A percentile compares a stretch with the other conserved stretches of the same genome.
Conservation (phyloP, 2,888 invertebrate genomes). For the Pammene aurita region DNA sequence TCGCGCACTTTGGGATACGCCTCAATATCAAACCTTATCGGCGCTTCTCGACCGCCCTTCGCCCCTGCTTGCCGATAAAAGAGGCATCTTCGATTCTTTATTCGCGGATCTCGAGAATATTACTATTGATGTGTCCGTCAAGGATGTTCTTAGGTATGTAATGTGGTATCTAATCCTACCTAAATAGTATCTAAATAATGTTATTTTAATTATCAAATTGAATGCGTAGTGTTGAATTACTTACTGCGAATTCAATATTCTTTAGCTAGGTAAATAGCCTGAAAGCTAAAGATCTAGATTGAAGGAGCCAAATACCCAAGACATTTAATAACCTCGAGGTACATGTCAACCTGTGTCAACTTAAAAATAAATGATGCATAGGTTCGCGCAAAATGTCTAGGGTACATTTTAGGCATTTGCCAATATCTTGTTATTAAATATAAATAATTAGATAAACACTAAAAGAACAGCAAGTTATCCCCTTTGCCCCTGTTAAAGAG, state of each 20-base stretch:
- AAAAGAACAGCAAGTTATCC: too few species aligned
- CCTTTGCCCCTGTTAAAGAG: too few species aligned
- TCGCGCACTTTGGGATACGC: conserved; percentile 87
- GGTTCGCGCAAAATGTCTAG: not conserved
- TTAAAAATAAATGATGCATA: not conserved
- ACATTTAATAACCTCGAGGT: not conserved
- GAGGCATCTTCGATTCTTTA: conserved; percentile 81
- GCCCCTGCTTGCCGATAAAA: conserved; percentile 78
- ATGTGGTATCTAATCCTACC: not conserved
- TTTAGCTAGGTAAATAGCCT: not conserved
- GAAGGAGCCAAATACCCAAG: not conserved
- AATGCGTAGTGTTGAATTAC: too few species aligned
- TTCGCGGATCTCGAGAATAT: conserved; percentile 80
- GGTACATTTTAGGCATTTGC: not conserved
- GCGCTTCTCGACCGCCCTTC: conserved; percentile 87
- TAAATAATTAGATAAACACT: too few species aligned
- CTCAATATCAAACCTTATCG: conserved; percentile 85
- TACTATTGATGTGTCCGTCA: conserved; percentile 79
- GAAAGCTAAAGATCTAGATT: not conserved
- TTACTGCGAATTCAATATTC: too few species aligned
- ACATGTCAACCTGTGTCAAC: conserved; percentile 2
- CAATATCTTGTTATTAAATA: not conserved
- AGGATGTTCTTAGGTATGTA: conserved; percentile 77
- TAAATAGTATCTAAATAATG: too few species aligned
- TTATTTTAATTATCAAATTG: too few species aligned